Evolutionary conservation across 2,113 vertebrate genomes (phyloP).

Genomic region (Alligator sinensis): DNA sequence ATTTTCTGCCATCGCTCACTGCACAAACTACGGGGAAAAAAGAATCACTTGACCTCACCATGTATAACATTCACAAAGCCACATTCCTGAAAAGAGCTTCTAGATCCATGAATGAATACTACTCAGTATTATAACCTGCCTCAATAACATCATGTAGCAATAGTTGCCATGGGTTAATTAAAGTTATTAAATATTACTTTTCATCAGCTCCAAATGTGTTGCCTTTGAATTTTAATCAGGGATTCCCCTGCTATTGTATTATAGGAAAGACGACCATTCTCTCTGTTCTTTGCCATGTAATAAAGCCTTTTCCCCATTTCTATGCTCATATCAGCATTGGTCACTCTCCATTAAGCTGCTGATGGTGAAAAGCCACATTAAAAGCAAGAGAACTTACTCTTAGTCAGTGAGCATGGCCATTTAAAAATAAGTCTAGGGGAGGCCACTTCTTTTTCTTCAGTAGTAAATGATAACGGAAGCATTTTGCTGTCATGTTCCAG

Average conservation of each 20-base stretch:
- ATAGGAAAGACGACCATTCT: neutral
- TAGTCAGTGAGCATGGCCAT: constrained; percentile 33
- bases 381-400: constrained; percentile 12
- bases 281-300: neutral
- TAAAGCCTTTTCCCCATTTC: neutral
- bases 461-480: constrained; percentile 57
- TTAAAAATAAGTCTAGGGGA: neutral
- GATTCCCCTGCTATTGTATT: neutral
- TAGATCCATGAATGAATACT: neutral
- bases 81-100: neutral
- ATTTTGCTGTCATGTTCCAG: neutral
- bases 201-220: neutral
- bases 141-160: neutral
- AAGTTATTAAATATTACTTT: neutral
- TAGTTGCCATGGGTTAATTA: neutral
- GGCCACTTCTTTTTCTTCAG: constrained; percentile 39
- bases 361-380: constrained; percentile 19
- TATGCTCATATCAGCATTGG: neutral
- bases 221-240: neutral
- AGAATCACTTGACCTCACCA: neutral
- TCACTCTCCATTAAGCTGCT: neutral
- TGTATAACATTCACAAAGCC: neutral
- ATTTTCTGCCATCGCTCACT: neutral
- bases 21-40: too few species aligned
- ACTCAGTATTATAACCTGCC: neutral